phyloP scores from a whole-genome alignment of 2,113 vertebrate genomes.

The Orthonyx spaldingii region DNA sequence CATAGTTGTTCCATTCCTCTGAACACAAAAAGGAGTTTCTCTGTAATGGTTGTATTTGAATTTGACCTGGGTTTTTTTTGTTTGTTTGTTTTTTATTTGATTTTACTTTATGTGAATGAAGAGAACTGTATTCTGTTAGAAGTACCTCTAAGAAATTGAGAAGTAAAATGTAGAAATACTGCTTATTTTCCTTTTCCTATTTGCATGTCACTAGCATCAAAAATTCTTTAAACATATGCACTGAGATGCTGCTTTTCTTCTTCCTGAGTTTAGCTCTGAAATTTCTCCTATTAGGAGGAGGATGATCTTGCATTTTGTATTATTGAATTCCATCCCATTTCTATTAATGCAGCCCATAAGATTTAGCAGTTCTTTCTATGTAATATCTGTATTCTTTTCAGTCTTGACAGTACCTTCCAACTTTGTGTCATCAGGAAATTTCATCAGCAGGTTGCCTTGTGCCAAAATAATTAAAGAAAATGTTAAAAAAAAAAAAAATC shows the following conservation, averaged over 20 bases:
- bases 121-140: not conserved
- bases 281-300: not conserved
- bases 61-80: not conserved
- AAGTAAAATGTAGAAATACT: not conserved
- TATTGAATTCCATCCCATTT: not conserved
- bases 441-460: not conserved
- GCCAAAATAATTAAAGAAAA: conserved; percentile 24
- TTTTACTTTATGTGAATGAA: not conserved
- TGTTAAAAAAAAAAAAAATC: not conserved
- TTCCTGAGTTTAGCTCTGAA: not conserved
- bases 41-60: not conserved
- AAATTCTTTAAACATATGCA: not conserved
- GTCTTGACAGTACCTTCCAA: not conserved
- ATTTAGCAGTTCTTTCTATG: not conserved
- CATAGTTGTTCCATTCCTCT: not conserved
- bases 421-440: conserved; percentile 1
- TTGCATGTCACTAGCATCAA: not conserved
- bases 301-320: not conserved
- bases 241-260: not conserved
- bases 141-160: not conserved
- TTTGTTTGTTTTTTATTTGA: no score
- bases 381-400: not conserved
- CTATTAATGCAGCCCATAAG: not conserved
- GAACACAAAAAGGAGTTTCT: not conserved
- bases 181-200: not conserved